Base-by-base conservation (phyloP, 2,113 vertebrate species). In the Pangasianodon gigas region DNA sequence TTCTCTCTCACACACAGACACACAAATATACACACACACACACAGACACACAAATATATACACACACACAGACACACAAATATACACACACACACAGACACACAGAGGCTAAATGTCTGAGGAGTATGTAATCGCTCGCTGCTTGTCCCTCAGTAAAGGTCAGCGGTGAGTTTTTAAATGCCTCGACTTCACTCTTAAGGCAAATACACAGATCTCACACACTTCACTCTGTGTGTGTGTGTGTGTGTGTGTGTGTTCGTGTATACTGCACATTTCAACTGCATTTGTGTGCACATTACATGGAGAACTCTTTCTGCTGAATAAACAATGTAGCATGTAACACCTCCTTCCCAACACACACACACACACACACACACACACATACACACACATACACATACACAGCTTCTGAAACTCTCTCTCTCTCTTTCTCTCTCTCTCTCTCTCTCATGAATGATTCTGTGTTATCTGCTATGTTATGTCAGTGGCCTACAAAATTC, bases 401-500 rank as follows among this genome's bases (percentile, higher is more conserved):
- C 8, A 37, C 37, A 37, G 37, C 37, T 37, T 37, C 37, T 37
- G 37, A 37, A 37, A 37, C 37, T 37, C 37, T 58, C 87, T 19
- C 54, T 52, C 87, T 83, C 87, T n/a, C n/a, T n/a, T n/a, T n/a
- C n/a, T n/a, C n/a, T n/a, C n/a, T n/a, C n/a, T n/a, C 37, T 37
- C 37, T 58, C 87, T 19, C 54, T 52, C 87, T 83, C 87, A 86
- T 86, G 85, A 74, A 86, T 86, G 65, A 86, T 86, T 86, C 85
- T 74, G n/a, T 87, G 16, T n/a, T 62, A 56, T 87, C 62, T 79
- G 62, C 71, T 60, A 24, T 87, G 16, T 29, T 58, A 32, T 87
- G 74, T 60, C 86, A 58, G 71, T 62, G 54, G 37, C 71, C 71
- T 87, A 87, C 69, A 77, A 87, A 87, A 60, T 14, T 86, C 46